Evolutionary conservation across 1,140 invertebrate genomes (phyloP), one percentile per base, ranked within the genome.

Genomic region (Ephestia elutella): DNA sequence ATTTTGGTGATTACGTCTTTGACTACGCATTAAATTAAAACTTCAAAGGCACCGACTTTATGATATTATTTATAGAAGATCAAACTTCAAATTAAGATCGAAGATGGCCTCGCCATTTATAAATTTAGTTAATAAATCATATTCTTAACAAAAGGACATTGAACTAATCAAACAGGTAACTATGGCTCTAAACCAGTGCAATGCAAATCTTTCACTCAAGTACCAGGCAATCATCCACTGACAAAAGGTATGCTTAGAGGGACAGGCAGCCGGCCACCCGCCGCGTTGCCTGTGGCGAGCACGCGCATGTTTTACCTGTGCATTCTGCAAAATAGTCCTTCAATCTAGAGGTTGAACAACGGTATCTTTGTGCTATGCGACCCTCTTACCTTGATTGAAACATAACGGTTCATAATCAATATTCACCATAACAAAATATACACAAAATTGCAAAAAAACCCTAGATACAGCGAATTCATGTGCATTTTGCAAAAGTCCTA

Each of bases 181-280:
- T n/a, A 32, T 61, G 38, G 18, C 59, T 44, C 8, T 19, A 53
- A 30, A 48, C 19, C 59, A 55, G 44, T 38, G 54, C 59, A 56
- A 65, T 38, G 54, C 59, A 56, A 65, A 72, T 63, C 64, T 66
- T 70, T 71, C 65, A 68, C 63, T 73, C 68, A 61, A 53, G 62
- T 5, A 32, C 66, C 67, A 70, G 58, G 70, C 73, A 67, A 72
- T 76, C 81, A 81, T 66, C 63, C 51, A 44, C 48, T 60, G 70
- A 75, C 75, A 80, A 68, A 64, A 79, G 70, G 81, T 80, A 66
- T 70, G 70, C 71, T 80, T 78, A 79, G 73, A 67, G 69, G 63
- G 62, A 53, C 68, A 65, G 65, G 60, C 64, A 50, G 49, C 59
- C 65, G 73, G 65, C 80, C 82, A 82, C 78, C 76, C 78, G 77